Conservation (phyloP, 2,888 invertebrate species). For the Megastigmus dorsalis region DNA sequence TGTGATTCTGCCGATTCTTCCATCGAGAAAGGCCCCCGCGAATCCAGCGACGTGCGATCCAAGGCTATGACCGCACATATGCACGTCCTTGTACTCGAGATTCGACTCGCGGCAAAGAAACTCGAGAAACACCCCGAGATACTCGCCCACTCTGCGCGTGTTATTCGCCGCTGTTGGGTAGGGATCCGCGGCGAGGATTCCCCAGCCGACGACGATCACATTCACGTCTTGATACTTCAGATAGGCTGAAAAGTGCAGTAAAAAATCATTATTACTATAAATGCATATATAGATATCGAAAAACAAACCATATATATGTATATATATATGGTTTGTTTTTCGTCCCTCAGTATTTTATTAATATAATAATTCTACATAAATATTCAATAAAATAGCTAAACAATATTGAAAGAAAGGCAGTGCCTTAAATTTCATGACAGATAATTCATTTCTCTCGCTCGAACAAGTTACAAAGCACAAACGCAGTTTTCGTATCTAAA, state of each 20-base stretch:
- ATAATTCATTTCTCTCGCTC: too few relatives aligned
- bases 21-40: slow-evolving; percentile 62
- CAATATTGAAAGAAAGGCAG: too few relatives aligned
- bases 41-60: slow-evolving; percentile 72
- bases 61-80: slow-evolving; percentile 72
- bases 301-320: too few relatives aligned
- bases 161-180: slow-evolving; percentile 66
- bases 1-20: slow-evolving; percentile 73
- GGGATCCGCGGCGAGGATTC: slow-evolving; percentile 61
- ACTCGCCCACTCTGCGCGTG: slow-evolving; percentile 65
- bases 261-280: too few relatives aligned
- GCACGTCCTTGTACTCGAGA: slow-evolving; percentile 68
- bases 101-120: slow-evolving; percentile 67
- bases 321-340: too few relatives aligned
- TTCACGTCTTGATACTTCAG: slow-evolving; percentile 67
- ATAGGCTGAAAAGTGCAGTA: slow-evolving; percentile 59
- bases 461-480: too few relatives aligned
- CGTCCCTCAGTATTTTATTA: too few relatives aligned
- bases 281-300: too few relatives aligned
- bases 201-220: slow-evolving; percentile 69
- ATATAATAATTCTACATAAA: too few relatives aligned
- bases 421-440: too few relatives aligned
- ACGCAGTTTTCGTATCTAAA: too few relatives aligned
- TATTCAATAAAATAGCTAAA: too few relatives aligned
- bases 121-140: slow-evolving; percentile 64